Evolutionary conservation across 2,797 vertebrate genomes (phyloP).

Genomic region (Malurus splendens): DNA sequence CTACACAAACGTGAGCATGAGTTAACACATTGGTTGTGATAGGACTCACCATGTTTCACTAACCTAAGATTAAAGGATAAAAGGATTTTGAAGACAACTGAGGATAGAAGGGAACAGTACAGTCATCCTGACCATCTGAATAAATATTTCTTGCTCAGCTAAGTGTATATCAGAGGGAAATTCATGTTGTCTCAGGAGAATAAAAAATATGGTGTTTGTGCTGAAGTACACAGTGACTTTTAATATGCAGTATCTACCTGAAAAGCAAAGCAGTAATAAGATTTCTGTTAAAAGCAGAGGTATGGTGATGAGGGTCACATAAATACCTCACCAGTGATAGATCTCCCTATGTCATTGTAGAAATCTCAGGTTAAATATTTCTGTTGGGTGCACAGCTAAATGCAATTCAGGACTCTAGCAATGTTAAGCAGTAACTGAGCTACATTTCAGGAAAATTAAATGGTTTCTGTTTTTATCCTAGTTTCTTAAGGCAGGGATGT

Average conservation of each 20-base stretch:
- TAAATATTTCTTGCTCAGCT: not conserved
- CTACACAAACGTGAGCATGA: accelerated
- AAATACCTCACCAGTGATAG: not conserved
- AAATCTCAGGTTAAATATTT: not conserved
- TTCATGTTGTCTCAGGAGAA: not conserved
- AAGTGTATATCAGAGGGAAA: not conserved
- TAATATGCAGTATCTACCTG: not conserved
- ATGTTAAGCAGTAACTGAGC: not conserved
- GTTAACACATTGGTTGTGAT: not conserved
- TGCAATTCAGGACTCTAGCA: not conserved
- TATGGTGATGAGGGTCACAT: not conserved
- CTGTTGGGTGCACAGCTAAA: not conserved
- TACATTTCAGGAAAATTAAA: not conserved
- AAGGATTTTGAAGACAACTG: not conserved
- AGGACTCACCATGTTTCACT: not conserved
- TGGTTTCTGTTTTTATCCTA: not conserved
- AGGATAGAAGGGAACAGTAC: not conserved
- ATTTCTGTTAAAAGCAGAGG: not conserved
- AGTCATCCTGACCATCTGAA: not conserved
- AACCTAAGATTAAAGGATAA: not conserved
- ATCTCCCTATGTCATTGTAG: not conserved
- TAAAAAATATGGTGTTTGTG: not conserved
- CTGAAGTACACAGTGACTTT: not conserved
- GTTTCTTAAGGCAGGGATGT: not conserved
- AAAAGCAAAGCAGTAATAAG: not conserved